A percentile compares a stretch with the other conserved stretches of the same genome.
phyloP scores from a whole-genome alignment of 2,113 vertebrate species.

The Eubucco bourcierii region DNA sequence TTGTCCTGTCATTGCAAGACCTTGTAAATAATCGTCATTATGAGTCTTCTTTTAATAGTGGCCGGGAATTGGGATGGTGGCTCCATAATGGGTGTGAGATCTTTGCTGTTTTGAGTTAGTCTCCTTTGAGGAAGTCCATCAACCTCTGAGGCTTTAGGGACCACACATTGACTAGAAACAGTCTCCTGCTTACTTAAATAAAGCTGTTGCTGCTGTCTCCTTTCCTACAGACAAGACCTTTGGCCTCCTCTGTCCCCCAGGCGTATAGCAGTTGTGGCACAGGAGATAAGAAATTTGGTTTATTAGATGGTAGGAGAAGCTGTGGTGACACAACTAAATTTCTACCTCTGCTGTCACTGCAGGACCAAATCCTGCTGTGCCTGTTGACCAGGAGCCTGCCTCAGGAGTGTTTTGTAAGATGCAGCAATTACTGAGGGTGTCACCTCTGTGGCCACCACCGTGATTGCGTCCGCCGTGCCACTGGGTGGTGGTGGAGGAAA shows the following conservation, averaged over 20 bases:
- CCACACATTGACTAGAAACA: rapidly evolving
- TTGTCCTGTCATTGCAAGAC: too few species aligned
- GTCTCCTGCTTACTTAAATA: not conserved
- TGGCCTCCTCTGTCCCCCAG: not conserved
- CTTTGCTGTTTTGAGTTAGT: not conserved
- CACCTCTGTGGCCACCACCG: not conserved
- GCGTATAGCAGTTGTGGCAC: rapidly evolving
- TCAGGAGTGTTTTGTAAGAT: not conserved
- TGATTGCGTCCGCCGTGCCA: rapidly evolving
- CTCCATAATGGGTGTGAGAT: not conserved
- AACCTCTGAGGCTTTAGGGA: not conserved
- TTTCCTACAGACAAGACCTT: not conserved
- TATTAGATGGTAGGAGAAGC: not conserved
- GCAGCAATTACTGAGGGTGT: not conserved
- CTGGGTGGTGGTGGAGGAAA: not conserved
- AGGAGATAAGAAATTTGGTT: not conserved
- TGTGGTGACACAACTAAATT: not conserved
- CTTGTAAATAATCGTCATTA: too few species aligned
- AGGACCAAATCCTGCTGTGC: not conserved
- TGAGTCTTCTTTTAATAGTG: rapidly evolving
- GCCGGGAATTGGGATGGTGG: not conserved
- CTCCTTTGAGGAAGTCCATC: not conserved
- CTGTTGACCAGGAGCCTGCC: not conserved
- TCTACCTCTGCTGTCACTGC: not conserved
- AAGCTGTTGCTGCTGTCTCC: rapidly evolving